Conservation (phyloP, 2,888 invertebrate genomes). For the Drosophila pseudotakahashii region DNA sequence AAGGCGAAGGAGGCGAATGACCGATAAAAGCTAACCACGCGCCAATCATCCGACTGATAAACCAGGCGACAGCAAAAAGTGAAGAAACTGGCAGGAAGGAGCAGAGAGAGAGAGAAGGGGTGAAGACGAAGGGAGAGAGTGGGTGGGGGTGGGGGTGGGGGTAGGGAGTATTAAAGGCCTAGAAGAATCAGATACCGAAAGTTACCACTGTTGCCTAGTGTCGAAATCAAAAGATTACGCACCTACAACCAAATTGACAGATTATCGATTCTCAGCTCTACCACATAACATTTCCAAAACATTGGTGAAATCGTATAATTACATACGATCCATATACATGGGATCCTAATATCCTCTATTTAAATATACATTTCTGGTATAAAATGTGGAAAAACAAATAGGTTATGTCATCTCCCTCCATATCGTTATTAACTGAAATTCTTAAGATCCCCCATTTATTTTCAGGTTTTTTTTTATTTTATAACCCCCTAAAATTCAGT, state of each 20-base stretch:
- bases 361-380: too few relatives aligned
- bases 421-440: too few relatives aligned
- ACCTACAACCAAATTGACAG: background rate
- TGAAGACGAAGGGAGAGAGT: background rate
- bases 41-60: constrained; percentile 45
- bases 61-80: constrained; percentile 30
- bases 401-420: too few relatives aligned
- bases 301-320: too few relatives aligned
- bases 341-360: too few relatives aligned
- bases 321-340: too few relatives aligned
- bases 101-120: background rate
- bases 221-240: background rate
- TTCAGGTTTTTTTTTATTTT: too few relatives aligned
- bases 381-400: too few relatives aligned
- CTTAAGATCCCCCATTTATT: too few relatives aligned
- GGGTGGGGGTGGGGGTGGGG: background rate
- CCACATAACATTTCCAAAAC: background rate
- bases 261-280: background rate
- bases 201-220: constrained; percentile 21
- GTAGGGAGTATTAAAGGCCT: constrained; percentile 10
- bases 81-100: constrained; percentile 3
- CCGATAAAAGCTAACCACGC: constrained; percentile 73
- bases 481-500: too few relatives aligned
- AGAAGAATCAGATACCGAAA: constrained; percentile 10
- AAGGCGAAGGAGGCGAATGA: constrained; percentile 63